Conservation (phyloP, 2,113 vertebrate genomes). For the Bothrops jararaca region DNA sequence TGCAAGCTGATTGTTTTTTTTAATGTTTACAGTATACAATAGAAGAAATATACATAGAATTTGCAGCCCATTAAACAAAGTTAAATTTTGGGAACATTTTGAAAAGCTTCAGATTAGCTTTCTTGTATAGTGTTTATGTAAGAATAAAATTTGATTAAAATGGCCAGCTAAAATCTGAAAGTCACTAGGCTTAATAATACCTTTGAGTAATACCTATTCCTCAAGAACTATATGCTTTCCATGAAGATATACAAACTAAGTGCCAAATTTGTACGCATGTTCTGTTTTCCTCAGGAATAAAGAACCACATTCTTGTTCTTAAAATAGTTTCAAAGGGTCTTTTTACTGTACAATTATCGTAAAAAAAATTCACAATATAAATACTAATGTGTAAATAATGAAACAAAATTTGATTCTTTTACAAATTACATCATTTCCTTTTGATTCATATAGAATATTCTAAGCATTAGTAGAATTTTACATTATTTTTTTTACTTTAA, state of each 20-base stretch:
- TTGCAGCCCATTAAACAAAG: not conserved
- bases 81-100: not conserved
- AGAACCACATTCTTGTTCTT: not conserved
- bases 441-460: not conserved
- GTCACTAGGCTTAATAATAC: not conserved
- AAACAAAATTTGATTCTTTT: not conserved
- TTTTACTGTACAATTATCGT: not conserved
- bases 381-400: not conserved
- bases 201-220: not conserved
- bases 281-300: not conserved
- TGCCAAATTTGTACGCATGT: not conserved
- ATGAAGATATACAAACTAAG: not conserved
- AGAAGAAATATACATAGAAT: not conserved
- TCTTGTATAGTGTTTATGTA: not conserved
- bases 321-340: not conserved
- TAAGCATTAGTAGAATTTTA: slow-evolving; percentile 15
- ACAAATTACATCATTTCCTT: not conserved
- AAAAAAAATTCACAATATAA: not conserved
- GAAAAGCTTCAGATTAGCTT: not conserved
- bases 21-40: not conserved
- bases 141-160: not conserved
- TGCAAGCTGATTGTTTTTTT: not conserved
- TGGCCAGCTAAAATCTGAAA: not conserved
- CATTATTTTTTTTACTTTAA: slow-evolving; percentile 79
- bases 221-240: not conserved